phyloP scores from a whole-genome alignment of 2,797 vertebrate species.

The Chanos chanos region DNA sequence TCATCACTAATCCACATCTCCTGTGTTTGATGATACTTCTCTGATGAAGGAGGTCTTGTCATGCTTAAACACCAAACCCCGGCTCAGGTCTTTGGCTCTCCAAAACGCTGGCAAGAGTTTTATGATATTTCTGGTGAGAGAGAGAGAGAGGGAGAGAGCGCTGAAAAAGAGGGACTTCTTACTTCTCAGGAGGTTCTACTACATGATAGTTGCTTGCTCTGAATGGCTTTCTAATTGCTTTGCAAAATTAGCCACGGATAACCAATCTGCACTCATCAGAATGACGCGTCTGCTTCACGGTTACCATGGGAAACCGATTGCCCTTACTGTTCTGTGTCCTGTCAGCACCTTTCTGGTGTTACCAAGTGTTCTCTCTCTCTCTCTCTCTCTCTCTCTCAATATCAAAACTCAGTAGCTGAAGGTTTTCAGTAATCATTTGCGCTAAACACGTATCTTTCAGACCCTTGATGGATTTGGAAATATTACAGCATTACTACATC shows the following conservation, averaged over 20 bases:
- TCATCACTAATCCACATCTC: slow-evolving; percentile 82
- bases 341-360: slow-evolving; percentile 23
- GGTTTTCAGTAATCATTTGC: too few species aligned
- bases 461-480: too few species aligned
- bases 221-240: slow-evolving; percentile 15
- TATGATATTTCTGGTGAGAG: background rate
- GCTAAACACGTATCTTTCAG: too few species aligned
- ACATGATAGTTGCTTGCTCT: background rate
- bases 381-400: too few species aligned
- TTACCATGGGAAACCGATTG: slow-evolving; percentile 26
- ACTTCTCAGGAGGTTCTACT: slow-evolving; percentile 14
- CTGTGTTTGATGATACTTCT: slow-evolving; percentile 73
- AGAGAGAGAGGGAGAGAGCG: too few species aligned
- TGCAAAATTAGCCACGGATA: slow-evolving; percentile 25
- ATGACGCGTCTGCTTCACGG: slow-evolving; percentile 30
- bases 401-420: too few species aligned
- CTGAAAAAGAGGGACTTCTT: slow-evolving; percentile 1
- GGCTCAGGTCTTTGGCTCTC: slow-evolving; percentile 19
- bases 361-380: background rate
- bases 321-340: slow-evolving; percentile 27
- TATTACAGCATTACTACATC: too few species aligned
- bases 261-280: slow-evolving; percentile 25
- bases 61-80: slow-evolving; percentile 39
- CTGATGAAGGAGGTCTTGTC: slow-evolving; percentile 63
- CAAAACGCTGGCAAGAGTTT: slow-evolving; percentile 2